Percentiles rank a stretch among this genome's conserved stretches.
Conservation (phyloP, 2,797 vertebrate genomes). For the Micromesistius poutassou region DNA sequence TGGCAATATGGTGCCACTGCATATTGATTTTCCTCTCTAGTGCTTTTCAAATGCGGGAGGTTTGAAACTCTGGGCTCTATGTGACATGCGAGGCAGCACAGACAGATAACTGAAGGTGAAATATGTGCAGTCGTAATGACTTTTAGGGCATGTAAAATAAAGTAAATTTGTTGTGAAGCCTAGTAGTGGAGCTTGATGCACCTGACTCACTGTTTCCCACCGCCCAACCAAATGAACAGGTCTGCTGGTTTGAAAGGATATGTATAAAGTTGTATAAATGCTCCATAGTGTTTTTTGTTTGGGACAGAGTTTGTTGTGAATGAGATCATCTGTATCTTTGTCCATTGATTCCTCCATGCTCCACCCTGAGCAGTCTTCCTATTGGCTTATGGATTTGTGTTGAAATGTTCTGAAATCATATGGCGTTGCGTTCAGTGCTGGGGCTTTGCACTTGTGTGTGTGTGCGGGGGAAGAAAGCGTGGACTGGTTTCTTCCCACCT, state of each 20-base stretch:
- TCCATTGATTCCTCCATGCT: neutral
- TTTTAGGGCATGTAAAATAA: too few species aligned
- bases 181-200: neutral
- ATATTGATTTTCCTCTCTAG: too few species aligned
- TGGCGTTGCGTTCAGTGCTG: conserved; percentile 18
- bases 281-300: neutral
- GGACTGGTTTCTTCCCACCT: conserved; percentile 1
- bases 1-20: too few species aligned
- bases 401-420: conserved; percentile 36
- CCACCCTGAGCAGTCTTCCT: conserved; percentile 11
- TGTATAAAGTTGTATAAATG: neutral
- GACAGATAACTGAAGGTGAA: neutral
- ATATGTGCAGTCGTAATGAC: neutral
- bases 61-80: neutral
- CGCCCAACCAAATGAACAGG: neutral
- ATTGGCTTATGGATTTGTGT: conserved; percentile 36
- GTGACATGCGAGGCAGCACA: neutral
- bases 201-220: neutral
- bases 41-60: too few species aligned
- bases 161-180: neutral
- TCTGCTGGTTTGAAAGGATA: neutral
- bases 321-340: neutral
- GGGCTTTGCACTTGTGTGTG: neutral
- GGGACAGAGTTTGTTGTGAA: neutral
- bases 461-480: neutral